A percentile compares a stretch with the other conserved stretches of the same genome.
phyloP scores from a whole-genome alignment of 2,888 invertebrate genomes.

The Melinopterus prodromus region DNA sequence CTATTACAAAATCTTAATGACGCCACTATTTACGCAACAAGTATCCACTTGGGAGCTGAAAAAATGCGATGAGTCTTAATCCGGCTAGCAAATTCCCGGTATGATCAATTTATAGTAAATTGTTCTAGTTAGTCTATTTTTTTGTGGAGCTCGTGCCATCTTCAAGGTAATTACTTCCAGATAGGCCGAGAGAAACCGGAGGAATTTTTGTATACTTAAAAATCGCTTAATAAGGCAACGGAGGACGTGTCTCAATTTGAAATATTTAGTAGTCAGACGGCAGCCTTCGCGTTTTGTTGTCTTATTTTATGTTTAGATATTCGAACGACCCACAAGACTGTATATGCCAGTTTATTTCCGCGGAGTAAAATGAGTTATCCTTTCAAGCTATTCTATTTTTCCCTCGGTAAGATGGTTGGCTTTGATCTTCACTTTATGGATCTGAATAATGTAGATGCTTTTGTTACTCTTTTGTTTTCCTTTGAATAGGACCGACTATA shows the following conservation, averaged over 20 bases:
- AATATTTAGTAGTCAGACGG: background rate
- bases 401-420: background rate
- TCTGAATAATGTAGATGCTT: background rate
- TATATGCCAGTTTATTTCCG: background rate
- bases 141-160: background rate
- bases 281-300: background rate
- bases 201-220: background rate
- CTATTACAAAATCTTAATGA: background rate
- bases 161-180: background rate
- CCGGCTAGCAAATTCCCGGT: background rate
- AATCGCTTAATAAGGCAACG: background rate
- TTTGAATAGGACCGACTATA: background rate
- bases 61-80: background rate
- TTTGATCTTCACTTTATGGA: background rate
- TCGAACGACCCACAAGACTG: background rate
- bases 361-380: background rate
- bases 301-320: background rate
- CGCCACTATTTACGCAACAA: background rate
- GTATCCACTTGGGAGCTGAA: background rate
- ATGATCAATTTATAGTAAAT: background rate
- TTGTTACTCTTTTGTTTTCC: background rate
- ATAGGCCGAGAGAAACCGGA: background rate
- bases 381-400: background rate
- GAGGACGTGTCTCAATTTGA: background rate
- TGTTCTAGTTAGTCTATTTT: background rate